Evolutionary conservation across 2,888 invertebrate genomes (phyloP).

Genomic region (Eristalinus sepulchralis): DNA sequence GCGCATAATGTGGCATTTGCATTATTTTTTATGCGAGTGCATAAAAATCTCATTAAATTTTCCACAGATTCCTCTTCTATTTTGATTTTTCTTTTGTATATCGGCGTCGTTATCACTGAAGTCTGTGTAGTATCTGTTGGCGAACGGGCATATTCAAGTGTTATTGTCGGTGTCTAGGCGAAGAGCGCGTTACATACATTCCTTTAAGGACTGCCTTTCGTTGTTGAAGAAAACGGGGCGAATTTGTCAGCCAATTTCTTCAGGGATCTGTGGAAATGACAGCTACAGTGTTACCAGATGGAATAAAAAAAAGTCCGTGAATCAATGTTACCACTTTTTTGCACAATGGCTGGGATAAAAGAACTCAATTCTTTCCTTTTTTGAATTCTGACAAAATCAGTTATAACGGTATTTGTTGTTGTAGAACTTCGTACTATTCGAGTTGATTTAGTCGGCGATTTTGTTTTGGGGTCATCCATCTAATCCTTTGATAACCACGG

Average conservation of each 20-base stretch:
- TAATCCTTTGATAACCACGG: too few relatives aligned
- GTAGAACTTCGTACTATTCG: too few relatives aligned
- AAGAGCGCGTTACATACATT: not conserved
- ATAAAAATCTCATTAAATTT: conserved; percentile 69
- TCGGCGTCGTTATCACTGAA: not conserved
- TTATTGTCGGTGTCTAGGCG: not conserved
- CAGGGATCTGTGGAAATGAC: not conserved
- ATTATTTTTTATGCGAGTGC: conserved; percentile 67
- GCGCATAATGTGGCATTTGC: conserved; percentile 71
- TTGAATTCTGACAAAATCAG: too few relatives aligned
- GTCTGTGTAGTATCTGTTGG: not conserved
- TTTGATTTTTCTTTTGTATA: not conserved
- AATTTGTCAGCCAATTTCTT: too few relatives aligned
- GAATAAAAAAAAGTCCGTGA: not conserved
- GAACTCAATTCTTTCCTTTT: too few relatives aligned
- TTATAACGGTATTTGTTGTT: too few relatives aligned
- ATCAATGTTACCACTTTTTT: not conserved
- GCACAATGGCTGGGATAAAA: not conserved
- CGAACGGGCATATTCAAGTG: not conserved
- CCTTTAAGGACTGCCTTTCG: not conserved
- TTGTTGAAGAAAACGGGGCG: not conserved
- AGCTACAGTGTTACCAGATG: not conserved
- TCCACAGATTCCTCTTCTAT: conserved; percentile 26
- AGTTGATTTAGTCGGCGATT: too few relatives aligned
- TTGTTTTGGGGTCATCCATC: too few relatives aligned